Evolutionary conservation across 2,113 vertebrate species (phyloP), one percentile per base, ranked within the genome.

Genomic region (Prietella phreatophila): DNA sequence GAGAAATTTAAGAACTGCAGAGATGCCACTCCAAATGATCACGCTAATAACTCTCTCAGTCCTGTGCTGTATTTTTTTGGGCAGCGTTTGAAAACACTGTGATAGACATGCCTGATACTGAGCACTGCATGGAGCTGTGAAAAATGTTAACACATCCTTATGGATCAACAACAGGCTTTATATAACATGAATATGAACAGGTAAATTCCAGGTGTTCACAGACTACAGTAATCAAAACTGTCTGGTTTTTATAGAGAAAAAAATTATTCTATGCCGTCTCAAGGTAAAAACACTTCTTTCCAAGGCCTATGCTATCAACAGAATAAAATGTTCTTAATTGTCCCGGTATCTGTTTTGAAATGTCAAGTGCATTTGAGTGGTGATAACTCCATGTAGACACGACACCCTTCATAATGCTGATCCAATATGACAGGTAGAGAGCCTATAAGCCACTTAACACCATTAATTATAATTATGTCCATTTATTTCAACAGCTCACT

Each of bases 391-490:
- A 53, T 25, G 69, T 0, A 86, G 78, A 20, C 63, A 61, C 36
- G 13, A 25, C 33, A 67, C 63, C 8, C 67, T 85, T 42, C 47
- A 88, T 86, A 82, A 6, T 88, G 25, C 33, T 69, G 47, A 85
- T 83, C 30, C 33, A 36, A 11, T 25, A 84, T 53, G 60, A 84
- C 80, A 87, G 81, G 87, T 89, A 58, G 19, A 88, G 42, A 75
- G 58, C 83, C 87, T 60, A 86, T 88, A 90, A 91, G 89, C 27
- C 87, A 90, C 88, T 88, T 91, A 88, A 87, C 71, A 39, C 79
- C 53, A 87, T 85, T 91, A 71, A 92, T 93, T 87, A 91, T 55
- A 71, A 92, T 93, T 87, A 91, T 55, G 65, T 79, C 69, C 11
- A 56, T 36, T 55, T 58, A 53, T 86, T 88, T 85, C 71, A 84